Evolutionary conservation across 2,888 invertebrate genomes (phyloP).

Genomic region (Xanthorhoe spadicearia): DNA sequence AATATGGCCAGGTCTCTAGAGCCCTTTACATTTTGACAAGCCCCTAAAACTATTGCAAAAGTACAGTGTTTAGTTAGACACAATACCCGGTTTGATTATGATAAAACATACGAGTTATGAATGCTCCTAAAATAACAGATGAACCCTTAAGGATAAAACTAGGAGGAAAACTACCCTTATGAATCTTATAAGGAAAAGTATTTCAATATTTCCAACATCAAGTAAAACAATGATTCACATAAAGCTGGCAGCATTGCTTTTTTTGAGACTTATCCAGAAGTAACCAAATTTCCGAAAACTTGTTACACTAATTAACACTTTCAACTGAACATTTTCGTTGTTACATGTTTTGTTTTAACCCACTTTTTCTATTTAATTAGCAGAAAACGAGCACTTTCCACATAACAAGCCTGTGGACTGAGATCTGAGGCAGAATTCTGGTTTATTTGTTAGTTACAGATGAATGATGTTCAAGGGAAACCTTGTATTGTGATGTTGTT

Average conservation of each 20-base stretch:
- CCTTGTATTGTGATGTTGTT: constrained; percentile 50
- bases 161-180: not conserved
- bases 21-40: not conserved
- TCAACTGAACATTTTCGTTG: not conserved
- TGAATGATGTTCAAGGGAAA: constrained; percentile 52
- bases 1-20: not conserved
- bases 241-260: not conserved
- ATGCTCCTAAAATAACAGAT: not conserved
- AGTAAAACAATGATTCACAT: not conserved
- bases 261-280: not conserved
- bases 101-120: too few species aligned
- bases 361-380: constrained; percentile 18
- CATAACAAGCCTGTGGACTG: constrained; percentile 40
- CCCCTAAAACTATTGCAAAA: not conserved
- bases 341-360: not conserved
- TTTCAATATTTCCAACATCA: not conserved
- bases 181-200: not conserved
- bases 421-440: constrained; percentile 37
- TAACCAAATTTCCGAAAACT: not conserved
- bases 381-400: constrained; percentile 38
- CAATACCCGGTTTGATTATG: too few species aligned
- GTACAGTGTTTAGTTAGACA: too few species aligned
- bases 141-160: not conserved
- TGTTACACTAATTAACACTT: not conserved
- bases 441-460: constrained; percentile 46